These are phyloP conservation scores for Drosophila obscura DNA, from an alignment of 1,140 invertebrate genomes.

Conservation along the genomic window DNA sequence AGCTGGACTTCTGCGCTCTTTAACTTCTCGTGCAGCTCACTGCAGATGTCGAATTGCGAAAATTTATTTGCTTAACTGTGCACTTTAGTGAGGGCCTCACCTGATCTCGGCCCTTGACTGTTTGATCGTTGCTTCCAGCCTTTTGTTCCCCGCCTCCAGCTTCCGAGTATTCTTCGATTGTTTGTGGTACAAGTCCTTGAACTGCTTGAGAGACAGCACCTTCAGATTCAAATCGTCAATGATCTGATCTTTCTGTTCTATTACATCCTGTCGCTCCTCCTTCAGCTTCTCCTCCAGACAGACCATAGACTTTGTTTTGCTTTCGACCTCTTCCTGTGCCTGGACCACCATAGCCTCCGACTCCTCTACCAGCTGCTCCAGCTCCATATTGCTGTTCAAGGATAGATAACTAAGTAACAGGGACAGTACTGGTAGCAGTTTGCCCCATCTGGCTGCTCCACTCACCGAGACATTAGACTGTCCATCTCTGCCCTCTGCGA, in stretches of 20 bases:
- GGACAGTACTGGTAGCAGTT: neutral
- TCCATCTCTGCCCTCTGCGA: conserved; percentile 2
- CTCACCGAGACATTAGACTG: conserved; percentile 22
- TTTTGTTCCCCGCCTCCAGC: neutral
- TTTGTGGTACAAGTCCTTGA: neutral
- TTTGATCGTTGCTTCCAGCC: neutral
- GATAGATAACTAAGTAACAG: neutral
- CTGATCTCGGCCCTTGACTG: neutral
- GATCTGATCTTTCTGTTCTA: conserved; percentile 1
- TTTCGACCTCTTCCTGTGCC: neutral
- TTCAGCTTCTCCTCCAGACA: conserved; percentile 13
- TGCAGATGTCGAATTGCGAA: neutral
- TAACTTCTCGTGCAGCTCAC: conserved; percentile 25
- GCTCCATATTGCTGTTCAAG: conserved; percentile 12
- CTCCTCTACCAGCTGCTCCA: conserved; percentile 12
- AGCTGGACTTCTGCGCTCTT: neutral
- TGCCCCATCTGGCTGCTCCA: neutral
- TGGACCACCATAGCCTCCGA: neutral
- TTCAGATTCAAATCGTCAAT: conserved; percentile 18
- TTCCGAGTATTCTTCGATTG: neutral
- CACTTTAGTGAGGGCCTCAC: neutral
- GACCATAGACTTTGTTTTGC: neutral
- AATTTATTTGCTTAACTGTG: too few species aligned
- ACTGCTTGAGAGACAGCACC: conserved; percentile 14
- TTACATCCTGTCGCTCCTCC: neutral